These are phyloP conservation scores for Uloborus diversus DNA, from an alignment of 1,140 invertebrate genomes.

Conservation along the genomic window DNA sequence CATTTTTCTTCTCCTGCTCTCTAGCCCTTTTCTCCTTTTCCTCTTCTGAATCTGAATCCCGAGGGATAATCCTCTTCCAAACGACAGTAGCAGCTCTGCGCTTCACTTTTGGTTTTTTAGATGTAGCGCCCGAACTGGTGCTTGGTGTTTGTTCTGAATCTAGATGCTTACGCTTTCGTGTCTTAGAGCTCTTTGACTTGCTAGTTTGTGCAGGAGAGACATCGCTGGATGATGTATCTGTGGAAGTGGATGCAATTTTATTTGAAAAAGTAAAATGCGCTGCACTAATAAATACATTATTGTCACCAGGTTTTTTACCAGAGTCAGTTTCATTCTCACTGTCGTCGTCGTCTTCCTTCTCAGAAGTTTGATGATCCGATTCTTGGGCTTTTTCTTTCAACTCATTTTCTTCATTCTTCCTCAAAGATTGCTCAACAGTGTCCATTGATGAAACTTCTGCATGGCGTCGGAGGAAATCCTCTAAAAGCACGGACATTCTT, in stretches of 20 bases:
- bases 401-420: not conserved
- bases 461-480: conserved; percentile 35
- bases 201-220: not conserved
- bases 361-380: no score
- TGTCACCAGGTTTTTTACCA: no score
- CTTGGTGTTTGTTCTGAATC: not conserved
- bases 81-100: conserved; percentile 33
- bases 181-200: not conserved
- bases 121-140: conserved; percentile 1
- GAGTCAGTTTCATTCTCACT: no score
- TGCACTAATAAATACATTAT: not conserved
- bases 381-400: not conserved
- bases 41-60: conserved; percentile 23
- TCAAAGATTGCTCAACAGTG: conserved; percentile 23
- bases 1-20: conserved; percentile 9
- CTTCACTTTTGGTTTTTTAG: not conserved
- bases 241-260: not conserved
- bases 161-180: not conserved
- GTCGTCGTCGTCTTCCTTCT: no score
- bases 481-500: conserved; percentile 16
- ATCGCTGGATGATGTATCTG: not conserved
- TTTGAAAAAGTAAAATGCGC: not conserved
- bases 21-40: conserved; percentile 32
- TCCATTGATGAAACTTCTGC: no score
- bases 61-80: conserved; percentile 39